Base-by-base conservation (phyloP, 2,888 invertebrate species). In the Ephialtes manifestator region DNA sequence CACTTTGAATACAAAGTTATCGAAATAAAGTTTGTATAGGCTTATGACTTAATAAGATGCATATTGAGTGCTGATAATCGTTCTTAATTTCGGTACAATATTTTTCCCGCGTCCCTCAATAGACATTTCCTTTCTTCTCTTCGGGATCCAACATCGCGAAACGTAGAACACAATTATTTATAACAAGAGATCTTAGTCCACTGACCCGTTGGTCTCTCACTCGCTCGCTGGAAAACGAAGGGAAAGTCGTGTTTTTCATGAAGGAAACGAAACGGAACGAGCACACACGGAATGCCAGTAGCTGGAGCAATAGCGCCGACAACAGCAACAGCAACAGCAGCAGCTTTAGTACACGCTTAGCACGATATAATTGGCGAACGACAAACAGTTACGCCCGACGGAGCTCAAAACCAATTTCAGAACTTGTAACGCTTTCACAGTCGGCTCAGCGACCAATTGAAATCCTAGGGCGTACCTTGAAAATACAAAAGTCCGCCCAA, bases 211-310 rank as follows among this genome's bases (percentile, higher is more conserved):
- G 58, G 58, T 75, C 35, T 67, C 60, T 63, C 58, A 58, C 68
- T 77, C 77, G 46, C 81, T 67, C 53, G 79, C 76, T 86, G 76
- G 79, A 80, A 72, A 79, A 78, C 78, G 67, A 85, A 83, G 86
- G 86, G 86, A 86, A 86, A 86, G 83, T 86, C 76, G 68, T 77
- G 68, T 81, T 78, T 87, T 75, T 85, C 53, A 84, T 53, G 70
- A 70, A 84, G 67, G 75, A 87, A 86, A 76, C 86, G 87, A 86
- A 86, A 86, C 76, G 83, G 76, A 80, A 85, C 87, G 87, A 86
- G 78, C 75, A 79, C 70, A 84, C 74, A 72, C 51, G 51, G 35
- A 53, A 70, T 46, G 72, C 51, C 65, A 67, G 46, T 58, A 70
- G 60, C 28, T 68, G 46, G 48, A 71, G 70, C 20, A 39, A 60